A percentile compares a stretch with the other conserved stretches of the same genome.
These are phyloP conservation scores for Caloenas nicobarica DNA, from an alignment of 2,113 vertebrate species.

Conservation along the genomic window DNA sequence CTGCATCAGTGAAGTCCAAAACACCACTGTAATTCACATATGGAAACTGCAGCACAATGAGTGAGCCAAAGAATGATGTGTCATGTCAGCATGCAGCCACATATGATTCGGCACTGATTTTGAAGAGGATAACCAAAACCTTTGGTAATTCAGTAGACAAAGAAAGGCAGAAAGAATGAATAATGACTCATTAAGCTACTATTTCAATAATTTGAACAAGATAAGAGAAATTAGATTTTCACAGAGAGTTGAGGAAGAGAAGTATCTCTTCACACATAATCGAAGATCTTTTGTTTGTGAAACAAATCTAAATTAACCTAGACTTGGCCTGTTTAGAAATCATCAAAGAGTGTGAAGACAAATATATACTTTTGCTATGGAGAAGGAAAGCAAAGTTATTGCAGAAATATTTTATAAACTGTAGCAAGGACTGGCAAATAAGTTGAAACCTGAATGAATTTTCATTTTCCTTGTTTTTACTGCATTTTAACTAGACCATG, in stretches of 20 bases:
- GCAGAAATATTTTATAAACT: background rate
- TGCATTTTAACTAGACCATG: background rate
- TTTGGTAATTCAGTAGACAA: background rate
- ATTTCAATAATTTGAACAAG: background rate
- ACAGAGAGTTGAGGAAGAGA: accelerated
- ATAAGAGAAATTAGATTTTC: background rate
- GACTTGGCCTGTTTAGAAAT: background rate
- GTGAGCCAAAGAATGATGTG: background rate
- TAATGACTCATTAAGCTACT: background rate
- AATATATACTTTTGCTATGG: background rate
- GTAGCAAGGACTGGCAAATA: background rate
- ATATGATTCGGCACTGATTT: background rate
- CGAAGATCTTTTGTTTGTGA: background rate
- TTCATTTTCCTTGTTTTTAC: background rate
- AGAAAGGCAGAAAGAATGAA: background rate
- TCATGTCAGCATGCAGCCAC: accelerated
- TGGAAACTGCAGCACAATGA: background rate
- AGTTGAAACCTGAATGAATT: background rate
- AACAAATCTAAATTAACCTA: background rate
- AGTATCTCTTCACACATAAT: background rate
- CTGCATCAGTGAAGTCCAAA: background rate
- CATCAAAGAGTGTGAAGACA: background rate
- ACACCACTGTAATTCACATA: background rate
- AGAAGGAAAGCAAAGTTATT: background rate
- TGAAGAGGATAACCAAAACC: background rate